Evolutionary conservation across 2,797 vertebrate species (phyloP).

Genomic region (Trachurus trachurus): DNA sequence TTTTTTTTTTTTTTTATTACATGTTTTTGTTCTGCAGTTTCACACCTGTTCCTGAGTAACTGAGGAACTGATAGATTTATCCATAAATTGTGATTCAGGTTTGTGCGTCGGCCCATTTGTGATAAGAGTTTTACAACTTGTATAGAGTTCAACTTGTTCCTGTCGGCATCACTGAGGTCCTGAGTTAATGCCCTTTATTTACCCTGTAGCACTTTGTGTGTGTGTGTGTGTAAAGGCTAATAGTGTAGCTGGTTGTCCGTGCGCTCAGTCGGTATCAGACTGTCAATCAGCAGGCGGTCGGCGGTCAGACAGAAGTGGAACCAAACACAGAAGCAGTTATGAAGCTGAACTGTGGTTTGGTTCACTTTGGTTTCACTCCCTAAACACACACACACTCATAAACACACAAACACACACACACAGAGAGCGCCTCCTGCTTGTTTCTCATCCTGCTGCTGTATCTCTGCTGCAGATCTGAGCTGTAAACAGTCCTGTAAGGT

Average conservation of each 20-base stretch:
- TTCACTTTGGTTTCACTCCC: constrained; percentile 14
- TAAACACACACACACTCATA: not conserved
- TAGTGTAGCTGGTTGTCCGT: constrained; percentile 19
- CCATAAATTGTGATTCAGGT: not conserved
- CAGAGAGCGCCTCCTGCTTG: not conserved
- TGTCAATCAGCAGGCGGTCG: not conserved
- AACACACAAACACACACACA: constrained; percentile 2
- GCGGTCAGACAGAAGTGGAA: not conserved
- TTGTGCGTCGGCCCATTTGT: not conserved
- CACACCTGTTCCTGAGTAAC: not conserved
- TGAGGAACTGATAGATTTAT: not conserved
- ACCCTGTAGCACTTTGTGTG: constrained; percentile 26
- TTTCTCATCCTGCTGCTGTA: constrained; percentile 44
- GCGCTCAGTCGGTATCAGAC: constrained; percentile 12
- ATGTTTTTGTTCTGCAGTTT: not conserved
- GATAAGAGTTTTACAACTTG: constrained; percentile 14
- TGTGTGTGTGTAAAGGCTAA: constrained; percentile 18
- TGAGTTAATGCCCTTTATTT: not conserved
- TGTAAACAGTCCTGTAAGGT: constrained; percentile 59
- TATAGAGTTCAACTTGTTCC: not conserved
- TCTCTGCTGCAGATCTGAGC: constrained; percentile 57
- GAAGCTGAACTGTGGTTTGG: not conserved
- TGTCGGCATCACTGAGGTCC: not conserved
- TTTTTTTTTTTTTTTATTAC: not conserved
- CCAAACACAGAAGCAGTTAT: constrained; percentile 27